These are phyloP conservation scores for Acheta domesticus DNA, from an alignment of 2,888 invertebrate genomes.

Conservation along the genomic window DNA sequence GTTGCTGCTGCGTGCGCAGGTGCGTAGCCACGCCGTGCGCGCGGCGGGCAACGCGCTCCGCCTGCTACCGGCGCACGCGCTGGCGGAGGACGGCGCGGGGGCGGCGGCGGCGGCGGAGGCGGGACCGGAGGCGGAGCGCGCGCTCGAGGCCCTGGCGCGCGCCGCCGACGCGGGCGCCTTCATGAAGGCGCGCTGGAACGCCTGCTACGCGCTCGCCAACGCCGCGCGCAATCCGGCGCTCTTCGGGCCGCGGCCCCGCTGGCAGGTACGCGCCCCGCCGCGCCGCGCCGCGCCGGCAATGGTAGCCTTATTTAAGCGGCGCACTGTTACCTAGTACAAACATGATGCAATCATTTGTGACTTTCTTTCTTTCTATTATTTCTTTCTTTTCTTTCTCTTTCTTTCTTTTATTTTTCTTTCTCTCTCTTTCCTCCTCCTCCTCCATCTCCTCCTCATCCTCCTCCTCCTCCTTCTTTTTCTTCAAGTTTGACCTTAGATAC, in stretches of 20 bases:
- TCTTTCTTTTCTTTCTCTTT: no score
- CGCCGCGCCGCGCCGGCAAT: no score
- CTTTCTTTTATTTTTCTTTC: no score
- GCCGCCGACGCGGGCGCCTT: constrained; percentile 66
- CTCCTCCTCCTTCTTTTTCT: no score
- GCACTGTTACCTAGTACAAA: no score
- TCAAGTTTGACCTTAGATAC: no score
- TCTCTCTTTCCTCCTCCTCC: no score
- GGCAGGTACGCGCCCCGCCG: constrained; percentile 51
- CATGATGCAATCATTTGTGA: no score
- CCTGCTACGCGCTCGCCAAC: constrained; percentile 82
- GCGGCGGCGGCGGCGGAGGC: constrained; percentile 41
- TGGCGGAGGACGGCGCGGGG: constrained; percentile 54
- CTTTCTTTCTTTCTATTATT: no score
- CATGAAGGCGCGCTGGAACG: constrained; percentile 89
- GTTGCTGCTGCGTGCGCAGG: constrained; percentile 37
- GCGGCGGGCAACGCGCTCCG: constrained; percentile 76
- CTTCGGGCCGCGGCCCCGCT: constrained; percentile 46
- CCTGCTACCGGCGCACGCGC: constrained; percentile 55
- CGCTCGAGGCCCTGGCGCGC: constrained; percentile 64
- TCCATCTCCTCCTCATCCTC: no score
- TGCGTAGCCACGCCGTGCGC: constrained; percentile 72
- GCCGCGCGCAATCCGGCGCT: constrained; percentile 59
- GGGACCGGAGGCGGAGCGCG: constrained; percentile 44
- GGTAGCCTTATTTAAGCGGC: no score